Conservation (phyloP, 2,113 vertebrate species). For the Pseudolaguvia tuberculata region DNA sequence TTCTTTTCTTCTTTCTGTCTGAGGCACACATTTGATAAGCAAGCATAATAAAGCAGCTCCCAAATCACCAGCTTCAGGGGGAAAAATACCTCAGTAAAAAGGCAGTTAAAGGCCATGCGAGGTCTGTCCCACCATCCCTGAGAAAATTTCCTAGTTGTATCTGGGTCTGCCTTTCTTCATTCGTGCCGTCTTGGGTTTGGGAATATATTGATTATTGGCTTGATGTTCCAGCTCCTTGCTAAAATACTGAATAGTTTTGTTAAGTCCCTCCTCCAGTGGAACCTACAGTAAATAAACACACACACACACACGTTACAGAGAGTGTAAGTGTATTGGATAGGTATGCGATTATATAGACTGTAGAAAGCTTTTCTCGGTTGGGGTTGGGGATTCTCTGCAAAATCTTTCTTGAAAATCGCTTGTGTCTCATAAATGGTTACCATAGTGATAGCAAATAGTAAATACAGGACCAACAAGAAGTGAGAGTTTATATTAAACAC, state of each 20-base stretch:
- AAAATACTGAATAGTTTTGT: slow-evolving; percentile 99
- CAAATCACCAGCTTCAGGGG: slow-evolving; percentile 10
- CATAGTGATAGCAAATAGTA: not conserved
- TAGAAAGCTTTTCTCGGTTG: not conserved
- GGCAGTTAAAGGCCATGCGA: slow-evolving; percentile 38
- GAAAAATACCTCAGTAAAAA: slow-evolving; percentile 17
- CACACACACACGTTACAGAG: slow-evolving; percentile 14
- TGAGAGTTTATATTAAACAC: not conserved
- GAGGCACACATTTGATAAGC: slow-evolving; percentile 78
- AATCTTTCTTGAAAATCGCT: not conserved
- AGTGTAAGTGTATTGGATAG: not conserved
- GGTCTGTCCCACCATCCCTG: slow-evolving; percentile 38
- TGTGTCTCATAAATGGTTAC: not conserved
- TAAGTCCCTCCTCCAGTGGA: slow-evolving; percentile 92
- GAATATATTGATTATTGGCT: slow-evolving; percentile 98
- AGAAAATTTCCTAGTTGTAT: slow-evolving; percentile 73
- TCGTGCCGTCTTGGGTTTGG: slow-evolving; percentile 93
- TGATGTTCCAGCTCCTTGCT: slow-evolving; percentile 94
- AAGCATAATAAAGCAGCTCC: slow-evolving; percentile 66
- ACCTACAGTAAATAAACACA: slow-evolving; percentile 69
- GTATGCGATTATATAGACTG: not conserved
- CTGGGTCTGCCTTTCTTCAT: slow-evolving; percentile 92
- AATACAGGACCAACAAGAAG: not conserved
- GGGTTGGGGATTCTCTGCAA: not conserved
- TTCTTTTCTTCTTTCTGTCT: slow-evolving; percentile 42